Evolutionary conservation across 1,140 invertebrate genomes (phyloP).

Genomic region (Aricia agestis): DNA sequence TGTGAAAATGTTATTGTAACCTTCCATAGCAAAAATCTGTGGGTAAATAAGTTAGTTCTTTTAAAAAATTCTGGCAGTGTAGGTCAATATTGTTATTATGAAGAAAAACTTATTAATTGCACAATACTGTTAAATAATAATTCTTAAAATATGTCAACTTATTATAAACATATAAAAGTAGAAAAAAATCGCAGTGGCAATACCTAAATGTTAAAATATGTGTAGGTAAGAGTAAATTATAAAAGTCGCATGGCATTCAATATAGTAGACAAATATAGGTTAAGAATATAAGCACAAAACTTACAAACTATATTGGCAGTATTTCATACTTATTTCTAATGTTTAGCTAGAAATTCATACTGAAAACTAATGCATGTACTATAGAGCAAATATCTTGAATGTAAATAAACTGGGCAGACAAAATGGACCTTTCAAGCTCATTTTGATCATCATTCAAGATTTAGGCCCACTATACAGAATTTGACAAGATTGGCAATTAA

Average conservation of each 20-base stretch:
- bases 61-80: not conserved
- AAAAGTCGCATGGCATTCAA: slow-evolving; percentile 37
- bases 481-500: slow-evolving; percentile 7
- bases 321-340: slow-evolving; percentile 21
- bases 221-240: not conserved
- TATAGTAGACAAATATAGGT: slow-evolving; percentile 31
- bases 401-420: not conserved
- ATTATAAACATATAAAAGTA: slow-evolving; percentile 12
- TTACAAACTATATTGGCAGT: slow-evolving; percentile 59
- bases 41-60: not conserved
- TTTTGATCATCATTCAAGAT: not conserved
- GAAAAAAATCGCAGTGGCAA: slow-evolving; percentile 14
- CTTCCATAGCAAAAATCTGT: not conserved
- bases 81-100: not conserved
- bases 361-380: not conserved
- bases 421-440: not conserved
- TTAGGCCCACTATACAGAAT: not conserved
- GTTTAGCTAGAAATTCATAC: slow-evolving; percentile 10
- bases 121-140: slow-evolving; percentile 4
- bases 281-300: slow-evolving; percentile 48
- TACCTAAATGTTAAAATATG: not conserved
- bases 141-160: slow-evolving; percentile 12
- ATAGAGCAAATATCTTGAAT: not conserved
- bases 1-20: not conserved
- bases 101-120: slow-evolving; percentile 3